Evolutionary conservation across 2,888 invertebrate genomes (phyloP), one percentile per base, ranked within the genome.

Genomic region (Aspidiotus destructor): DNA sequence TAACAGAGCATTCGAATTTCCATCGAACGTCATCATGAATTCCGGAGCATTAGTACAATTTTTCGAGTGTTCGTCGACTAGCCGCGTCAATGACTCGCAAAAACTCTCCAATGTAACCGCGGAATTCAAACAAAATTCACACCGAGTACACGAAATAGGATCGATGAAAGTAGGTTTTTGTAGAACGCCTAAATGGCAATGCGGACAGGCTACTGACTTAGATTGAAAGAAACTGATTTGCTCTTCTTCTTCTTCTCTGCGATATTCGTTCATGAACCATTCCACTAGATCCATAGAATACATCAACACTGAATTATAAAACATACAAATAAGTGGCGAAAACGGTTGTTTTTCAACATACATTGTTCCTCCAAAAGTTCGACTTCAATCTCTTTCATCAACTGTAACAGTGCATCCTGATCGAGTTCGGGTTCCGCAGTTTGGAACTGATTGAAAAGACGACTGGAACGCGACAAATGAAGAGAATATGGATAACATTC

Each of bases 191-290:
- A 11, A n/a, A 11, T 48, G 48, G n/a, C 48, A 48, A 48, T 13
- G 11, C n/a, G 48, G 48, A 48, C 48, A 48, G 10, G n/a, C 10
- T 48, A 48, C n/a, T 48, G 48, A 48, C 48, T 48, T n/a, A 13
- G 48, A 13, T n/a, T 13, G 10, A 11, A 48, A 13, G n/a, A n/a
- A 48, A n/a, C 48, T 48, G 6, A 48, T 48, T 28, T 28, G 28
- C 48, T 48, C 48, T 6, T 48, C 48, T n/a, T 48, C 48, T n/a
- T 48, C 48, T 48, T 48, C 48, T 48, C n/a, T 48, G n/a, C 48
- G 48, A n/a, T 48, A 48, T 48, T 48, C 48, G 3, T 6, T n/a
- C n/a, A 48, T 6, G 6, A 48, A 13, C 48, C 48, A 48, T 13
- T 48, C n/a, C 11, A 48, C 48, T 48, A n/a, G 3, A 48, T 28